These are phyloP conservation scores for Lepidurus couesii DNA, from an alignment of 1,140 invertebrate genomes.

Conservation along the genomic window DNA sequence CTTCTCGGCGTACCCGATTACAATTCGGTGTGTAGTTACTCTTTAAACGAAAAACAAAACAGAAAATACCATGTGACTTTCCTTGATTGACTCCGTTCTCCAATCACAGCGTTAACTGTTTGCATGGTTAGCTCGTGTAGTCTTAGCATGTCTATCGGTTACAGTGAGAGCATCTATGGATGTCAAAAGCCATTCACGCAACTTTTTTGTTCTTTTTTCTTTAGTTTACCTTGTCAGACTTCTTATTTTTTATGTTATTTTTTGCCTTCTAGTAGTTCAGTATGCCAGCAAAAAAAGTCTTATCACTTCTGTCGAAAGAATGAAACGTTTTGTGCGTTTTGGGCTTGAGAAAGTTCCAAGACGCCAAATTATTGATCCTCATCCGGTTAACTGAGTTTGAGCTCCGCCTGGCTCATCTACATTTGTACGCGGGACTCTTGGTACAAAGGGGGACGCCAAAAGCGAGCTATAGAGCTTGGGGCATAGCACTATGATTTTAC, in stretches of 20 bases:
- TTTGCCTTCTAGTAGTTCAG: neutral
- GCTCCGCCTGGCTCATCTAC: constrained; percentile 20
- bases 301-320: neutral
- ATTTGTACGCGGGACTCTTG: constrained; percentile 18
- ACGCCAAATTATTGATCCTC: constrained; percentile 22
- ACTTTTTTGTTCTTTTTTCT: neutral
- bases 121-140: constrained; percentile 6
- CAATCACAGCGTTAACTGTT: constrained; percentile 4
- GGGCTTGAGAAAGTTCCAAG: neutral
- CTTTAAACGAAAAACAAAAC: neutral
- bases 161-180: constrained; percentile 6
- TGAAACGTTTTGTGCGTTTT: neutral
- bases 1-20: constrained; percentile 5
- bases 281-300: neutral
- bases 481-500: neutral
- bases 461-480: neutral
- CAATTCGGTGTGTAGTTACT: neutral
- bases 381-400: constrained; percentile 19
- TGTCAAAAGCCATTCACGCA: neutral
- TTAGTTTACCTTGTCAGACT: neutral
- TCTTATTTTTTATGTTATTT: neutral
- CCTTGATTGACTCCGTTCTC: constrained; percentile 9
- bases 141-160: constrained; percentile 15
- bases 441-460: constrained; percentile 12
- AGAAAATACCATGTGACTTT: constrained; percentile 9